A percentile compares a stretch with the other conserved stretches of the same genome.
phyloP scores from a whole-genome alignment of 2,888 invertebrate genomes.

The Proisotoma minuta region DNA sequence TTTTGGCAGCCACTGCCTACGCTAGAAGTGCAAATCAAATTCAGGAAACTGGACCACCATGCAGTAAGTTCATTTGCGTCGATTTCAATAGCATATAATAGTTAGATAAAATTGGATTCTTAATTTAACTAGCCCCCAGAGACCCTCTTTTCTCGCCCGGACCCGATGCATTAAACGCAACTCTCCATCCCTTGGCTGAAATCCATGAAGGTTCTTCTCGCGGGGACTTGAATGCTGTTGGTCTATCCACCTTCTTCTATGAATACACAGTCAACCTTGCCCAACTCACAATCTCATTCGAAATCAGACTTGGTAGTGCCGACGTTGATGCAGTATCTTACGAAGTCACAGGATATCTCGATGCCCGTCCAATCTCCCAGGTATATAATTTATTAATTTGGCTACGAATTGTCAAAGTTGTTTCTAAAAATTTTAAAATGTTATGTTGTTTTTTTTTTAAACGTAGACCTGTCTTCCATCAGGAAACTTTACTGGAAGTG shows the following conservation, averaged over 20 bases:
- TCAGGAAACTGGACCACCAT: not conserved
- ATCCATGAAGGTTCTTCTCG: not conserved
- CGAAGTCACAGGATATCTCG: not conserved
- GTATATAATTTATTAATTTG: no score
- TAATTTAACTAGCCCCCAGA: not conserved
- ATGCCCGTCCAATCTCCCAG: not conserved
- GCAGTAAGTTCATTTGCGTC: not conserved
- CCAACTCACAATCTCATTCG: not conserved
- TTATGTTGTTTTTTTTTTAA: no score
- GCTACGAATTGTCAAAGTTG: no score
- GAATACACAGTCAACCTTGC: not conserved
- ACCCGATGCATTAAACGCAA: not conserved
- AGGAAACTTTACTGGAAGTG: not conserved
- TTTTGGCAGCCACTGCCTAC: not conserved
- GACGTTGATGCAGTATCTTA: not conserved
- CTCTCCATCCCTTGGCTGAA: not conserved
- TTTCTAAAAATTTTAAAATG: no score
- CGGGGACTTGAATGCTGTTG: not conserved
- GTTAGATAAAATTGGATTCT: not conserved
- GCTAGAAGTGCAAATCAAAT: not conserved
- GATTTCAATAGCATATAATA: not conserved
- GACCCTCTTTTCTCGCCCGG: not conserved
- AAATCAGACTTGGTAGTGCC: not conserved
- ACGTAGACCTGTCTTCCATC: not conserved
- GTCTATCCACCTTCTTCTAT: not conserved